Conservation (phyloP, 2,113 vertebrate species). For the Picathartes gymnocephalus region DNA sequence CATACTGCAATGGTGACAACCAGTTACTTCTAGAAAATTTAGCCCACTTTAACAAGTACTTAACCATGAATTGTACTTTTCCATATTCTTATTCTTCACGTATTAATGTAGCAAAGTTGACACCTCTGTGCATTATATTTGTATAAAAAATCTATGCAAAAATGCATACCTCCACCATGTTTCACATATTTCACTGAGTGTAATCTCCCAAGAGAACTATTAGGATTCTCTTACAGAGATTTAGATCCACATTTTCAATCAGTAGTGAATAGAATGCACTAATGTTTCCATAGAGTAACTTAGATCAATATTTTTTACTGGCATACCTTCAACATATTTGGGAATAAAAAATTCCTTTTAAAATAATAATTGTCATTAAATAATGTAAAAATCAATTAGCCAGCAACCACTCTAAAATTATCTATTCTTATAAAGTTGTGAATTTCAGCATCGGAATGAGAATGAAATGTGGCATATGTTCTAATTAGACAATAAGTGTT, state of each 20-base stretch:
- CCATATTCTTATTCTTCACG: constrained; percentile 19
- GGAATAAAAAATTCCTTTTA: constrained; percentile 27
- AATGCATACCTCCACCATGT: neutral
- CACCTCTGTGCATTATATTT: neutral
- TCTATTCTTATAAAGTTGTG: constrained; percentile 33
- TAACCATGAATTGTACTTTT: constrained; percentile 47
- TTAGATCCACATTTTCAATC: constrained; percentile 18
- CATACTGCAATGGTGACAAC: constrained; percentile 1
- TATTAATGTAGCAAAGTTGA: neutral
- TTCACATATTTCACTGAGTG: neutral
- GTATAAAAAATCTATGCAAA: constrained; percentile 15
- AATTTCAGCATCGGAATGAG: constrained; percentile 21
- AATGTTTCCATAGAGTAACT: constrained; percentile 40
- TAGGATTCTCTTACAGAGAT: neutral
- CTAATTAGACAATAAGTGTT: neutral
- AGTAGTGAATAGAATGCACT: neutral
- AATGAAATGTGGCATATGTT: neutral
- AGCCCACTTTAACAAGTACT: constrained; percentile 47
- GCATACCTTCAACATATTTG: constrained; percentile 19
- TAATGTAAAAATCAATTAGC: constrained; percentile 14
- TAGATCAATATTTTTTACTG: constrained; percentile 39
- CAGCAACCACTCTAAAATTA: constrained; percentile 28
- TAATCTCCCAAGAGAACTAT: constrained; percentile 7
- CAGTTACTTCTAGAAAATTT: constrained; percentile 48
- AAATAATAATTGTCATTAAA: constrained; percentile 51